These are phyloP conservation scores for Cliona cf. orientalis DNA, from an alignment of 37 sponge, comb jelly and placozoan genomes.

Conservation along the genomic window DNA sequence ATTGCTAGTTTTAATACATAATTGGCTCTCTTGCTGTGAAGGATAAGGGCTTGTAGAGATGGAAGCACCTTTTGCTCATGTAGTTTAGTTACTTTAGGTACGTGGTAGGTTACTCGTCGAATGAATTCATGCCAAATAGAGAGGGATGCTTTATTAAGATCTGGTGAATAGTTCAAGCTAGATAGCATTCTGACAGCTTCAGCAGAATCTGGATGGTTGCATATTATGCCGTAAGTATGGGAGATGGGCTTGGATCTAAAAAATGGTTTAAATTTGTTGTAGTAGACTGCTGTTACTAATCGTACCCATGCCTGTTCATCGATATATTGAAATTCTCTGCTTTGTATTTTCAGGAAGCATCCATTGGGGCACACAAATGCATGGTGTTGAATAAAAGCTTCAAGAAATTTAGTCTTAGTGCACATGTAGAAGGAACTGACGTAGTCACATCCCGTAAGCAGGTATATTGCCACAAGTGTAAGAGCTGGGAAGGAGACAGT, in stretches of 20 bases:
- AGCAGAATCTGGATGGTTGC: neutral
- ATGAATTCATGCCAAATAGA: conserved; percentile 12
- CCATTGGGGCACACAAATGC: neutral
- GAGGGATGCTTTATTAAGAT: neutral
- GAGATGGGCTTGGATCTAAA: neutral
- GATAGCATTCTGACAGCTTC: neutral
- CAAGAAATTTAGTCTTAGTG: conserved; percentile 3
- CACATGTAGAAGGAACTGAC: conserved; percentile 9
- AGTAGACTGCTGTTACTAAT: neutral
- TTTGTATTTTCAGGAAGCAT: neutral
- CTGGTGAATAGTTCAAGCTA: neutral
- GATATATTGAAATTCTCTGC: neutral
- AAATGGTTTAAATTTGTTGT: neutral
- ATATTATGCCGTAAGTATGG: neutral
- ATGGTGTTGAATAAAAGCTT: neutral
- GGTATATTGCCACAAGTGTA: conserved; percentile 7
- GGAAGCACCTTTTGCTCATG: conserved; percentile 7
- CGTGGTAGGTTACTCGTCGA: conserved; percentile 12
- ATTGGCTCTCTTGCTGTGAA: neutral
- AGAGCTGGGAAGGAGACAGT: neutral
- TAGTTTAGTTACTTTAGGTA: conserved; percentile 9
- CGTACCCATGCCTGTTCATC: neutral
- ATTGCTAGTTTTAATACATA: conserved; percentile 10
- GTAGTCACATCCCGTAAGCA: conserved; percentile 19
- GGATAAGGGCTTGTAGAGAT: neutral